Evolutionary conservation across 2,888 invertebrate species (phyloP), one percentile per base, ranked within the genome.

Genomic region (Rotaria socialis): DNA sequence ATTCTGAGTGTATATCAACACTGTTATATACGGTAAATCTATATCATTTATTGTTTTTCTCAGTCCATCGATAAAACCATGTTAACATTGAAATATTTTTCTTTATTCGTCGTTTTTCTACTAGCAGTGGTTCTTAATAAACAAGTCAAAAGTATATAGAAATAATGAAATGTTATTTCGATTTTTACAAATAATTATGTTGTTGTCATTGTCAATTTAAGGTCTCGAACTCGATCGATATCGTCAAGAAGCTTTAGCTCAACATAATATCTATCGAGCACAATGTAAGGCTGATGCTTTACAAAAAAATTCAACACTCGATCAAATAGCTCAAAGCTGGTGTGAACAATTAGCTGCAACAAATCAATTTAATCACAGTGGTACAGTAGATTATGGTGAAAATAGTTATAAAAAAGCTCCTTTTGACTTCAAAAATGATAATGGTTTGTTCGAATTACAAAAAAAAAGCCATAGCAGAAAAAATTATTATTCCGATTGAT

Each of bases 311-410:
- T 5, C 27, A 14, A 67, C 67, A 35, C 67, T 67, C 14, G 14
- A 67, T 16, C 4, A 14, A 10, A 16, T 16, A 14, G 67, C 67
- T 14, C 67, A 67, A 67, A 16, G 11, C 10, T 67, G 67, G 67
- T 67, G 67, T 16, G 67, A 67, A 27, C 67, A 67, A 67, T 67
- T 35, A 67, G 67, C 67, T 14, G 14, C 27, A 11, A 67, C n/a
- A 16, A 16, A 35, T 67, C 67, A 67, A 67, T 67, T 67, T 35
- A 67, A 67, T 67, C 67, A 67, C 16, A 67, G 67, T 67, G 67
- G 67, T 35, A 67, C 67, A 41, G 35, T 35, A 16, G 14, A 35
- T 6, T 67, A 67, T 35, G 35, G 35, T 19, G 35, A 67, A 67
- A 67, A 16, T 35, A 67, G 67, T 67, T 35, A 67, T 19, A 19